Conservation (phyloP, 1,140 invertebrate species). For the Elymnias hypermnestra region DNA sequence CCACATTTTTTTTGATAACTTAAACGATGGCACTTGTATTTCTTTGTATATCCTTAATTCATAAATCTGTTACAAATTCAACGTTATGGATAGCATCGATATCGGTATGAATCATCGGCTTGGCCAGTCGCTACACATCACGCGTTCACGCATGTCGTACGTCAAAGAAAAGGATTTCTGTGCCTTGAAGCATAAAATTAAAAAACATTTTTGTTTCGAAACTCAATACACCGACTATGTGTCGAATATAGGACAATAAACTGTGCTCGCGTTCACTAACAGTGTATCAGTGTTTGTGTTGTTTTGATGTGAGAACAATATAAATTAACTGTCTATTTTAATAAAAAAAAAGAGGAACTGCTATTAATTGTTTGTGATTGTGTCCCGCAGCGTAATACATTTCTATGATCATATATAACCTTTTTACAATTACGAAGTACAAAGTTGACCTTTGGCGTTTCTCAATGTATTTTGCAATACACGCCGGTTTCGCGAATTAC, state of each 20-base stretch:
- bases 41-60: too few relatives aligned
- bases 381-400: background rate
- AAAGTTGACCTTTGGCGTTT: constrained; percentile 25
- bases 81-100: constrained; percentile 1
- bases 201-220: constrained; percentile 28
- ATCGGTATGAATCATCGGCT: constrained; percentile 10
- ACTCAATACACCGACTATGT: constrained; percentile 16
- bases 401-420: constrained; percentile 9
- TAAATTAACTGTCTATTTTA: too few relatives aligned
- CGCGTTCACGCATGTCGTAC: constrained; percentile 24
- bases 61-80: background rate
- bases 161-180: constrained; percentile 32
- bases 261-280: constrained; percentile 9
- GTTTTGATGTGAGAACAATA: constrained; percentile 2
- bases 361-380: constrained; percentile 9
- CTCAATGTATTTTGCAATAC: constrained; percentile 27
- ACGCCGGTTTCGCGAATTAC: constrained; percentile 21
- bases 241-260: constrained; percentile 28
- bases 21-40: too few relatives aligned
- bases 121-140: constrained; percentile 8
- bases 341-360: too few relatives aligned
- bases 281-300: background rate
- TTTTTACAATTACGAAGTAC: constrained; percentile 15
- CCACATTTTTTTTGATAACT: too few relatives aligned
- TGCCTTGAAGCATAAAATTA: constrained; percentile 27